Base-by-base conservation (phyloP, 2,888 invertebrate genomes). In the Sycophila texana region DNA sequence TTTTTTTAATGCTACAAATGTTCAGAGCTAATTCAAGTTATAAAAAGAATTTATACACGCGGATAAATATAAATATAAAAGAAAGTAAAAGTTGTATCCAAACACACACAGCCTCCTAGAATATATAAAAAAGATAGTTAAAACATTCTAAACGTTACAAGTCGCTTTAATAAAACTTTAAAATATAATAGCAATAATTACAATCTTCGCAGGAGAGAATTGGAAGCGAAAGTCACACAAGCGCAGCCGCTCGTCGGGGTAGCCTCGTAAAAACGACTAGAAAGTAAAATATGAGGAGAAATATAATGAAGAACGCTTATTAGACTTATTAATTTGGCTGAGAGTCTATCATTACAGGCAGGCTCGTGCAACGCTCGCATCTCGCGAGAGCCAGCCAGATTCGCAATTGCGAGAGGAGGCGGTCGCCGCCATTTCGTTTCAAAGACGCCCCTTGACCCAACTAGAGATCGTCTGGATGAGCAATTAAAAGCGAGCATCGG, bases 401-500 rank as follows among this genome's bases (percentile, higher is more conserved):
- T 66, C 66, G 72, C 30, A 65, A 70, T 47, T 60, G 61, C 51
- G 58, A 65, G 26, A 47, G 47, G 26, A 22, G 20, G 47, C 39
- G 60, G 18, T n/a, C 58, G 49, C 63, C 49, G 51, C 30, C 61
- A 65, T 60, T 18, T 57, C 66, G 53, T 60, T 67, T 70, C 55
- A 26, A 14, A 61, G 61, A 71, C 75, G 80, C 80, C 80, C 72
- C 81, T 78, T 78, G 77, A 81, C 81, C 78, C 78, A 60, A 55
- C 77, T 67, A 80, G 55, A 78, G 79, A 83, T 81, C 85, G 87
- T 88, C 87, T 88, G 85, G 85, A 83, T 78, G 82, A 83, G 87
- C 87, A 89, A 89, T 89, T 89, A 89, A 88, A 86, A 85, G 84
- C 83, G 84, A 84, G 83, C 82, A 80, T 76, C 39, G 20, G 81